Evolutionary conservation across 1,140 invertebrate species (phyloP), one percentile per base, ranked within the genome.

Genomic region (Procambarus virginalis): DNA sequence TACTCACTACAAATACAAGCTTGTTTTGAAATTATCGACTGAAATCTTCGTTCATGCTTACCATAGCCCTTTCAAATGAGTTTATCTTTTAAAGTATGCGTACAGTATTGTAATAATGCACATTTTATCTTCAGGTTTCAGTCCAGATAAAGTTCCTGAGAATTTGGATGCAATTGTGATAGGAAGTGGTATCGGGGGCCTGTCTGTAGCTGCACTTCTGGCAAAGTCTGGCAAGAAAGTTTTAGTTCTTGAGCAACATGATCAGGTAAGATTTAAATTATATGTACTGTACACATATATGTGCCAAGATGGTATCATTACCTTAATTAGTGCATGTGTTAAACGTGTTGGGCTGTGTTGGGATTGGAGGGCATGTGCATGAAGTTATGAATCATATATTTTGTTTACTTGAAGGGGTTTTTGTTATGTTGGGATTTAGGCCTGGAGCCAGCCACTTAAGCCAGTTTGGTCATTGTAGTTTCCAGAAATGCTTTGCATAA

Each of bases 181-280:
- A 51, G 94, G 94, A 22, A 94, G 93, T 92, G 94, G 94, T 20
- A 93, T 93, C 75, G 94, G 94, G 6, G 94, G 94, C 0, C 78
- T 94, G 60, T 91, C 93, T 3, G 90, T 93, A 17, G 94, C 93
- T 22, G 93, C 93, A 20, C 46, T 94, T 20, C 91, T 94, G 70
- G 91, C 93, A 14, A 92, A 93, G 81, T 93, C 93, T 34, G 94
- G 94, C 2, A 93, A 93, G 81, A 93, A 92, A 87, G 94, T 94
- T 34, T 86, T 94, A 45, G 94, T 94, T 1, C 89, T 94, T 82
- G 94, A 94, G 84, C 94, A 94, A 82, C 94, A 94, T 93, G 94
- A 94, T 82, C 93, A 94, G 86, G 93, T 93, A 64, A 93, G 93
- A 49, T 17, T 64, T 64, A 93, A 93, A 55, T 64, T 5, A 4